Conservation (phyloP, 2,888 invertebrate species). For the Ecdyonurus torrentis region DNA sequence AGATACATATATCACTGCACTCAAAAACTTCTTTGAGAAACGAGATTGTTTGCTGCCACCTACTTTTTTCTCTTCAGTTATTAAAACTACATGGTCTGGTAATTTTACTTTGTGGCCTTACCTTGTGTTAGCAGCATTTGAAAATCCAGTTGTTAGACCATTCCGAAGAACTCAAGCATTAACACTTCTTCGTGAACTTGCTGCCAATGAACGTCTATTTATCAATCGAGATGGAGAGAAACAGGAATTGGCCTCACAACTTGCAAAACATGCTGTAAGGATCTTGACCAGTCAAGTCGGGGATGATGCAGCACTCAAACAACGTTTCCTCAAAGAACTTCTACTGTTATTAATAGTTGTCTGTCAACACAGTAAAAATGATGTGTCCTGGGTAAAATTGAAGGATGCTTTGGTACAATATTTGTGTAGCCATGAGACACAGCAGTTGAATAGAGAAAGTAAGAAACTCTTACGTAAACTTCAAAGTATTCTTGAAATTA, state of each 20-base stretch:
- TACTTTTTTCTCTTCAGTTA: slow-evolving; percentile 43
- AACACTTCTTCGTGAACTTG: not conserved
- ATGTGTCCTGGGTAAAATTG: not conserved
- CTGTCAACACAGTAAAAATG: not conserved
- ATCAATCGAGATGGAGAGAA: not conserved
- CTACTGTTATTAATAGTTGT: not conserved
- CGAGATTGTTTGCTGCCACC: slow-evolving; percentile 46
- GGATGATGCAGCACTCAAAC: not conserved
- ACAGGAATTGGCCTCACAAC: not conserved
- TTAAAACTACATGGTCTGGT: slow-evolving; percentile 47
- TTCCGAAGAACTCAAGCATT: slow-evolving; percentile 49
- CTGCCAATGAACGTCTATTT: not conserved
- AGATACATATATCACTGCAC: slow-evolving; percentile 33
- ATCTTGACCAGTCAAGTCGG: not conserved
- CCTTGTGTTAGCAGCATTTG: slow-evolving; percentile 24
- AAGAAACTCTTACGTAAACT: not conserved
- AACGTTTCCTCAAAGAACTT: not conserved
- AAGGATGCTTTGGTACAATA: not conserved
- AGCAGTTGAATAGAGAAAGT: not conserved
- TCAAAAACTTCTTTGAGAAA: slow-evolving; percentile 42
- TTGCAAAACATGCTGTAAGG: not conserved
- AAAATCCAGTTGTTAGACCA: slow-evolving; percentile 33
- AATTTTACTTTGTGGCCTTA: slow-evolving; percentile 39
- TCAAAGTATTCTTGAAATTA: not conserved
- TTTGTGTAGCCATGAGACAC: not conserved